phyloP scores from a whole-genome alignment of 2,888 invertebrate genomes.

The Sarcophaga subvicina region DNA sequence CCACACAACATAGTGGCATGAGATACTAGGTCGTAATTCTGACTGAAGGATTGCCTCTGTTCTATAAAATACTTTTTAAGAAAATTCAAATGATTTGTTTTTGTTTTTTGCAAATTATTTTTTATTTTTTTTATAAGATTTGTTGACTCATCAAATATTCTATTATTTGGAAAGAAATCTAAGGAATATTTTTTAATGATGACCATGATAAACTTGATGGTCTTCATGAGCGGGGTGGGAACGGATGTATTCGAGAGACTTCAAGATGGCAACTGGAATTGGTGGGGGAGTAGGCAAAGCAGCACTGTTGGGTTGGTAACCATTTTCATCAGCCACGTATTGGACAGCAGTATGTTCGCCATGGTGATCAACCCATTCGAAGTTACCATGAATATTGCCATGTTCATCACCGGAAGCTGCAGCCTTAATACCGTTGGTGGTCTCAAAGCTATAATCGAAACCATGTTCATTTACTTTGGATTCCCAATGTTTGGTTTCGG shows the following conservation, averaged over 20 bases:
- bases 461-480: slow-evolving; percentile 75
- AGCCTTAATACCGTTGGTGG: slow-evolving; percentile 74
- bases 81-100: too few relatives aligned
- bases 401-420: slow-evolving; percentile 73
- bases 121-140: too few relatives aligned
- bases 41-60: too few relatives aligned
- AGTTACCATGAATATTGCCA: slow-evolving; percentile 75
- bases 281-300: slow-evolving; percentile 72
- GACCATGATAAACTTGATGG: neutral
- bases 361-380: slow-evolving; percentile 75
- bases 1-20: too few relatives aligned
- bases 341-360: slow-evolving; percentile 74
- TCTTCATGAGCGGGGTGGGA: slow-evolving; percentile 75
- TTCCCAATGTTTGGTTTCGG: slow-evolving; percentile 64
- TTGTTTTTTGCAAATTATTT: too few relatives aligned
- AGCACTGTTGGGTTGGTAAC: slow-evolving; percentile 73
- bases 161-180: too few relatives aligned
- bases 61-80: too few relatives aligned
- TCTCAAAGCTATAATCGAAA: slow-evolving; percentile 72
- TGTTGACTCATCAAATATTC: too few relatives aligned
- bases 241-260: slow-evolving; percentile 82
- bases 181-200: neutral
- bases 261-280: slow-evolving; percentile 71
- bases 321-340: slow-evolving; percentile 77
- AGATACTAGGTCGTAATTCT: too few relatives aligned